Evolutionary conservation across 2,888 invertebrate genomes (phyloP).

Genomic region (Coenonympha arcania): DNA sequence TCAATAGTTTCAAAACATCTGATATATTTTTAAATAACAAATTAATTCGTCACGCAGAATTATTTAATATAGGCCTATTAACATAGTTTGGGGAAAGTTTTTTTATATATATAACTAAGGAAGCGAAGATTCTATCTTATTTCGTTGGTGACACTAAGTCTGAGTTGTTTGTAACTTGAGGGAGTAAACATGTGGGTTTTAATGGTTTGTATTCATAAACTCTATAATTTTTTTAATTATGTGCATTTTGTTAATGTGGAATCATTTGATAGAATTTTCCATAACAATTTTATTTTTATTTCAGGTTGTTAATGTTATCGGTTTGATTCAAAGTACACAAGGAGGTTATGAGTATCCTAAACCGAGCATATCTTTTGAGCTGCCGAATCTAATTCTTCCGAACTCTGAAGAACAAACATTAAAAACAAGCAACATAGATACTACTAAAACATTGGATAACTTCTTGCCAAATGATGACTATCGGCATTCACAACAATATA

Average conservation of each 20-base stretch:
- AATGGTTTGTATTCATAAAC: constrained; percentile 46
- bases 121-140: constrained; percentile 34
- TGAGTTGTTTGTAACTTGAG: too few species aligned
- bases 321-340: constrained; percentile 9
- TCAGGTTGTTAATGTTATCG: constrained; percentile 18
- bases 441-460: constrained; percentile 31
- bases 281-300: constrained; percentile 11
- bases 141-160: constrained; percentile 32
- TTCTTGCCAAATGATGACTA: constrained; percentile 35
- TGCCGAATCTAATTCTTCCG: constrained; percentile 10
- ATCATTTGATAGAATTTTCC: neutral
- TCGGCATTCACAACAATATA: constrained; percentile 33
- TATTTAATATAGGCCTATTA: constrained; percentile 32
- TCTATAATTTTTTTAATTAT: neutral
- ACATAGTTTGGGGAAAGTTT: constrained; percentile 46
- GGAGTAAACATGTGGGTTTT: constrained; percentile 38
- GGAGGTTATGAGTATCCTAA: constrained; percentile 26
- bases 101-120: constrained; percentile 41
- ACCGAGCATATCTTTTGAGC: constrained; percentile 22
- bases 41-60: constrained; percentile 48
- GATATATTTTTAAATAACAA: constrained; percentile 36
- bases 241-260: neutral
- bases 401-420: neutral
- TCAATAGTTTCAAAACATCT: constrained; percentile 22
- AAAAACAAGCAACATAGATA: neutral